These are phyloP conservation scores for Benthochromis sp. DNA, from an alignment of 2,113 vertebrate genomes.

Conservation along the genomic window DNA sequence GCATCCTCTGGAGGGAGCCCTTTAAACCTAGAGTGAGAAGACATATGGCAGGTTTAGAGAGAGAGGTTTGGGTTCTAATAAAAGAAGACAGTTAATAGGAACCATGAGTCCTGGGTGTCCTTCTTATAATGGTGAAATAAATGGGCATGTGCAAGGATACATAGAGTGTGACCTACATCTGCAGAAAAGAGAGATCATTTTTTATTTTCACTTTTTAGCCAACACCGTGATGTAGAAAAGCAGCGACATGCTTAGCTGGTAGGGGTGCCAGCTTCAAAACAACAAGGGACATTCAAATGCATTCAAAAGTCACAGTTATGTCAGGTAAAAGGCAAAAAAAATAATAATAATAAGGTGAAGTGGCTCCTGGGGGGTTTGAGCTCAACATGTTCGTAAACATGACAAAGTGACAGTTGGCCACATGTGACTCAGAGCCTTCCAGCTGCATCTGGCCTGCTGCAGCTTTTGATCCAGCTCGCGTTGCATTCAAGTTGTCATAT, in stretches of 20 bases:
- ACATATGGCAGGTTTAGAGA: not conserved
- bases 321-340: not conserved
- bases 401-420: conserved; percentile 23
- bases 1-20: conserved; percentile 92
- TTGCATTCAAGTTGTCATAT: not conserved
- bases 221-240: not conserved
- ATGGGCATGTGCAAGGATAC: not conserved
- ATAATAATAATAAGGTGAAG: not conserved
- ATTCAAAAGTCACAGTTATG: not conserved
- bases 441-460: not conserved
- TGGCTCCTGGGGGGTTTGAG: not conserved
- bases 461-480: not conserved
- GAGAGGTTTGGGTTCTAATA: not conserved
- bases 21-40: conserved; percentile 76
- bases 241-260: not conserved
- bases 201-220: not conserved
- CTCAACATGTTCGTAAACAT: not conserved
- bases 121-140: not conserved
- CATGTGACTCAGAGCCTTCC: conserved; percentile 16
- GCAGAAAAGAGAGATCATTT: not conserved
- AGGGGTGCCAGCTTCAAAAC: not conserved
- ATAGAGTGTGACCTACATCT: not conserved
- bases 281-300: not conserved
- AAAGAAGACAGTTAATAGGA: not conserved
- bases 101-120: not conserved